These are phyloP conservation scores for Hycleus cichorii DNA, from an alignment of 1,140 invertebrate species.

Conservation along the genomic window DNA sequence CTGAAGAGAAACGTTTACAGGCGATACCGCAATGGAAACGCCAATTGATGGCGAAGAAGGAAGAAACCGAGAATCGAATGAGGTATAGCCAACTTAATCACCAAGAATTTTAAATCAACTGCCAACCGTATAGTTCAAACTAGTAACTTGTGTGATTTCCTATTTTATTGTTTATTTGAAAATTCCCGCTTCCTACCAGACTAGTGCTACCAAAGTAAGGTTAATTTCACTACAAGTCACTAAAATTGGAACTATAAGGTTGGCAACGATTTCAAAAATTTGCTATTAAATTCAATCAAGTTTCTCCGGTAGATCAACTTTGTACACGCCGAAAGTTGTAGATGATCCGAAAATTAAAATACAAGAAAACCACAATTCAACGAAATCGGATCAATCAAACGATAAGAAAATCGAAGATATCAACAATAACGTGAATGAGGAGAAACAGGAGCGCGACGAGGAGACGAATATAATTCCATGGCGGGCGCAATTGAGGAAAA, in stretches of 20 bases:
- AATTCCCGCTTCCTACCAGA: too few relatives aligned
- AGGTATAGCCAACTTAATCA: slow-evolving; percentile 44
- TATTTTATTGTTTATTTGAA: too few relatives aligned
- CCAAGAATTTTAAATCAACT: too few relatives aligned
- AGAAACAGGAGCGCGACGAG: slow-evolving; percentile 43
- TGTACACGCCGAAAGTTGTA: slow-evolving; percentile 59
- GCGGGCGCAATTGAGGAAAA: slow-evolving; percentile 80
- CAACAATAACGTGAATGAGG: slow-evolving; percentile 23
- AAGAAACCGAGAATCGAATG: slow-evolving; percentile 63
- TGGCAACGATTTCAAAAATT: background rate
- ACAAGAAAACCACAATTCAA: slow-evolving; percentile 30
- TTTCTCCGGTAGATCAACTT: slow-evolving; percentile 45
- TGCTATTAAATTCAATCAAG: background rate
- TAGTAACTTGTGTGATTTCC: too few relatives aligned
- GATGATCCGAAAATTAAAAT: slow-evolving; percentile 45
- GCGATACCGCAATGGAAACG: slow-evolving; percentile 90
- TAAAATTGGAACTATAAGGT: too few relatives aligned
- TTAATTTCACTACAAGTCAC: too few relatives aligned
- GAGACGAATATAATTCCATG: slow-evolving; percentile 74
- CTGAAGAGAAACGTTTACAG: slow-evolving; percentile 75
- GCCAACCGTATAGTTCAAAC: too few relatives aligned
- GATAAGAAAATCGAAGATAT: slow-evolving; percentile 22
- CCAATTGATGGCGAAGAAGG: slow-evolving; percentile 74
- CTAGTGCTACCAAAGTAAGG: too few relatives aligned
- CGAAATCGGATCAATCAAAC: slow-evolving; percentile 36